These are phyloP conservation scores for Psittacula derbiana DNA, from an alignment of 2,797 vertebrate species.

Conservation along the genomic window DNA sequence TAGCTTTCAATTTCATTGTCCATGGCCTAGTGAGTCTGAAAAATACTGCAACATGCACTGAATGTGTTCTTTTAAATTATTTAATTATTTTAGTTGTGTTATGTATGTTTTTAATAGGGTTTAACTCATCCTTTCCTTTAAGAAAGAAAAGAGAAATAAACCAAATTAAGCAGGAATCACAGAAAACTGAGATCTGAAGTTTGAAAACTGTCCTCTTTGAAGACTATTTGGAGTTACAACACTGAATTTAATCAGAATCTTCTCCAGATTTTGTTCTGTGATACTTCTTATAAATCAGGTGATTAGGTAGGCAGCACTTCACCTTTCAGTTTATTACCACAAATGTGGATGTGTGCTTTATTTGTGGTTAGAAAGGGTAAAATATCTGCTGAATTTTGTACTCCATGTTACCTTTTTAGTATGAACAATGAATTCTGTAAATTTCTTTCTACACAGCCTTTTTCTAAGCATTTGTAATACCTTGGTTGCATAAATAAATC, in stretches of 20 bases:
- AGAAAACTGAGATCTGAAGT: background rate
- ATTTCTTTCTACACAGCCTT: background rate
- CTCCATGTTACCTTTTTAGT: background rate
- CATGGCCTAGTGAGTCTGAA: background rate
- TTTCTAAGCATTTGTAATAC: background rate
- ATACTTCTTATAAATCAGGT: background rate
- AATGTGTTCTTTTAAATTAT: background rate
- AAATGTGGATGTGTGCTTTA: background rate
- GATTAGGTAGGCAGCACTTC: background rate
- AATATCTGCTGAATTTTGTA: background rate
- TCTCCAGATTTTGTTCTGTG: background rate
- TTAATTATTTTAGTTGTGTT: background rate
- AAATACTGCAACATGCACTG: background rate
- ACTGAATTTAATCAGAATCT: background rate
- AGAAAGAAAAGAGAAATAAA: background rate
- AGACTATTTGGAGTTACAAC: background rate
- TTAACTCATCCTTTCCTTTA: background rate
- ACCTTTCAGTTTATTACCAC: background rate
- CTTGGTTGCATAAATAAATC: background rate
- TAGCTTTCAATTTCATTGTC: constrained; percentile 24
- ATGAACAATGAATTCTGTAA: background rate
- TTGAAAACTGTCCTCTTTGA: background rate
- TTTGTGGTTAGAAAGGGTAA: background rate
- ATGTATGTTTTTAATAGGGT: background rate
- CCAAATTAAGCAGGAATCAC: background rate